phyloP scores from a whole-genome alignment of 1,140 invertebrate species.

The roundworm (Caenorhabditis elegans) region WBcel235 BX284604.4:12578001-12578500 shows the following conservation, averaged over 20 bases:
- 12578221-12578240: background rate
- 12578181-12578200: background rate
- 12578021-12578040: background rate
- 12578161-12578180: background rate
- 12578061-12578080: conserved; percentile 7
- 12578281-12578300: background rate
- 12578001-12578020: background rate
- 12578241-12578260: background rate
- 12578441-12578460: too few relatives aligned
- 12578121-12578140: background rate
- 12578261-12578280: conserved; percentile 8
- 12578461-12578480: too few relatives aligned
- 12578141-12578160: background rate
- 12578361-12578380: too few relatives aligned
- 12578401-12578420: too few relatives aligned
- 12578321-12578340: too few relatives aligned
- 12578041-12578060: conserved; percentile 21
- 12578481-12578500: too few relatives aligned
- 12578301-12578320: too few relatives aligned
- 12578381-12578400: too few relatives aligned
- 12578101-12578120: background rate
- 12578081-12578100: background rate
- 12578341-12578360: too few relatives aligned
- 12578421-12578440: too few relatives aligned
- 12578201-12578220: background rate